A percentile compares a stretch with the other conserved stretches of the same genome.
Evolutionary conservation across 2,888 invertebrate genomes (phyloP).

Genomic region (Neoitamus cyanurus): DNA sequence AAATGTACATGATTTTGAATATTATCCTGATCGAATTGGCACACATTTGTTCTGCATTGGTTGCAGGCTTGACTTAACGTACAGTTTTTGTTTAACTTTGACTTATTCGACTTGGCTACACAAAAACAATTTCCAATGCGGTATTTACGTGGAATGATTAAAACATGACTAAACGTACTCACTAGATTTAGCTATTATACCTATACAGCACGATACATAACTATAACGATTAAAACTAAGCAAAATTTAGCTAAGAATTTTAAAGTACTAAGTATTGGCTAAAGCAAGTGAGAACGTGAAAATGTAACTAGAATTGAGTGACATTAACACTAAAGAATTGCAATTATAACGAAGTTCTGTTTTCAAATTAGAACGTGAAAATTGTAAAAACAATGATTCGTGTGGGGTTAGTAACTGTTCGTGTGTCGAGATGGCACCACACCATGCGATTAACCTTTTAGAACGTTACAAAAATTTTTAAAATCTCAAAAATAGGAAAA

Average conservation of each 20-base stretch:
- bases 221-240: slow-evolving; percentile 8
- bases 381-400: neutral
- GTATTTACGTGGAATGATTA: slow-evolving; percentile 23
- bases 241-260: slow-evolving; percentile 1
- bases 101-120: neutral
- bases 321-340: slow-evolving; percentile 18
- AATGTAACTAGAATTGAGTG: slow-evolving; percentile 16
- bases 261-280: slow-evolving; percentile 11
- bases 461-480: neutral
- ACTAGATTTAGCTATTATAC: slow-evolving; percentile 10
- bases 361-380: slow-evolving; percentile 3
- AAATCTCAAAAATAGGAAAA: slow-evolving; percentile 34
- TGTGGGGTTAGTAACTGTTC: slow-evolving; percentile 23
- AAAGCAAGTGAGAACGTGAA: slow-evolving; percentile 16
- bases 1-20: slow-evolving; percentile 34
- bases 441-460: slow-evolving; percentile 44
- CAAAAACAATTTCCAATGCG: slow-evolving; percentile 21
- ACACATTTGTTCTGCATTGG: neutral
- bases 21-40: slow-evolving; percentile 14
- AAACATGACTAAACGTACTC: slow-evolving; percentile 13
- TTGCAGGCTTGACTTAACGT: slow-evolving; percentile 6
- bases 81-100: neutral
- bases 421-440: slow-evolving; percentile 32
- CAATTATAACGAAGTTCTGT: slow-evolving; percentile 7
- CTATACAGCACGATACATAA: neutral